phyloP scores from a whole-genome alignment of 2,797 vertebrate genomes.

The Alectoris magna region DNA sequence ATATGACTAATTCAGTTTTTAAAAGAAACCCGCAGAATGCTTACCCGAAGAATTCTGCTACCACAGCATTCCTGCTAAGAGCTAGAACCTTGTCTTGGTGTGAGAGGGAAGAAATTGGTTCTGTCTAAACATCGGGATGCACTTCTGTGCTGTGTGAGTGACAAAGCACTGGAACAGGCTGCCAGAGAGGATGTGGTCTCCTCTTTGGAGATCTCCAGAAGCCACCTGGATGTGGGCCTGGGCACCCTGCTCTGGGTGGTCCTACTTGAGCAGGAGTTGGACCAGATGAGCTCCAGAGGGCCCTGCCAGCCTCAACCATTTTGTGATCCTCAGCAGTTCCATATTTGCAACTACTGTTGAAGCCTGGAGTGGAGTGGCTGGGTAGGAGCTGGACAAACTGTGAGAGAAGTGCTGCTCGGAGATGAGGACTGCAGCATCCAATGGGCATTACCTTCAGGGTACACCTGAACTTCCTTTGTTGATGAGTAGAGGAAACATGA shows the following conservation, averaged over 20 bases:
- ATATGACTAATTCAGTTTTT: constrained; percentile 57
- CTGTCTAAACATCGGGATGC: not conserved
- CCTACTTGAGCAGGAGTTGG: not conserved
- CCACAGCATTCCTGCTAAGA: not conserved
- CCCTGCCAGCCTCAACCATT: not conserved
- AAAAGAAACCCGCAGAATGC: not conserved
- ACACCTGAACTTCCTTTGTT: not conserved
- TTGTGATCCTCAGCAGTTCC: not conserved
- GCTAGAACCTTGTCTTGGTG: not conserved
- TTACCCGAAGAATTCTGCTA: constrained; percentile 48
- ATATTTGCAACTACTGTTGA: not conserved
- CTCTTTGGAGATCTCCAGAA: not conserved
- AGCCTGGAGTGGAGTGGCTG: not conserved
- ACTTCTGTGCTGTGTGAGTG: not conserved
- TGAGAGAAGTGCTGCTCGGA: not conserved
- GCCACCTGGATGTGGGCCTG: not conserved
- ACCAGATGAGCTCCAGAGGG: not conserved
- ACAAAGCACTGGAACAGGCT: not conserved
- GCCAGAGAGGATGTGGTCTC: not conserved
- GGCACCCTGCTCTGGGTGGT: no score
- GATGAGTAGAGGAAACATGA: not conserved
- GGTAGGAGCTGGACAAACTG: not conserved
- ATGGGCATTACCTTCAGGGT: not conserved
- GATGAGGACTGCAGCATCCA: not conserved
- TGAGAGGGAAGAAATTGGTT: constrained; percentile 9